These are phyloP conservation scores for Drosophila kurseongensis DNA, from an alignment of 1,140 invertebrate species.

Conservation along the genomic window DNA sequence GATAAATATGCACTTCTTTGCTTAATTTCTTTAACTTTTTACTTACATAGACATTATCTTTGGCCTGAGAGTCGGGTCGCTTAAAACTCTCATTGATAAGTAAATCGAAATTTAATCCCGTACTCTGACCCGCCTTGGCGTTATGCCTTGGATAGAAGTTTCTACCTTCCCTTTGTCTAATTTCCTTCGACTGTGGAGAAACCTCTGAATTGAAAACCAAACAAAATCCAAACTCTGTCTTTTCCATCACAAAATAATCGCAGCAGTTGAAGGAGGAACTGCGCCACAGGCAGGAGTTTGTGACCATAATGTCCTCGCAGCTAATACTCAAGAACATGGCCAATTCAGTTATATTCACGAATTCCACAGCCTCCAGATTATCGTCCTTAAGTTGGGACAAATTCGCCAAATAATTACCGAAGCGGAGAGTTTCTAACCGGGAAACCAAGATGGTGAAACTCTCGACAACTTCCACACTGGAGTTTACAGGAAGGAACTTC, in stretches of 20 bases:
- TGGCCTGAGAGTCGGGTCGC: constrained; percentile 46
- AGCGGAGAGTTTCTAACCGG: constrained; percentile 59
- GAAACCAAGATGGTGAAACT: constrained; percentile 48
- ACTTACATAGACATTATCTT: constrained; percentile 63
- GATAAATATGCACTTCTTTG: neutral
- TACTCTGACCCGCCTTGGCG: constrained; percentile 63
- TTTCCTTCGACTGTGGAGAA: constrained; percentile 28
- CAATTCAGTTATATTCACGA: constrained; percentile 51
- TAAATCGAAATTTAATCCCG: constrained; percentile 64
- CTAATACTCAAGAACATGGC: constrained; percentile 33
- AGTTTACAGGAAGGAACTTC: constrained; percentile 60
- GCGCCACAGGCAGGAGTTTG: constrained; percentile 56
- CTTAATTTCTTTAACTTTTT: neutral
- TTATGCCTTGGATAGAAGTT: constrained; percentile 67
- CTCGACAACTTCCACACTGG: constrained; percentile 36
- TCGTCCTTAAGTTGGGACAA: constrained; percentile 58
- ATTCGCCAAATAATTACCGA: constrained; percentile 41
- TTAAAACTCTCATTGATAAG: constrained; percentile 50
- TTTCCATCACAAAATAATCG: constrained; percentile 66
- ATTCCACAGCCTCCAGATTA: constrained; percentile 60
- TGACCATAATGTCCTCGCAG: constrained; percentile 61
- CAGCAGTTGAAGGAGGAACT: constrained; percentile 62
- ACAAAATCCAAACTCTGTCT: constrained; percentile 67
- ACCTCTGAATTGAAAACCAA: constrained; percentile 69
- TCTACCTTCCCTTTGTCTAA: constrained; percentile 33